Base-by-base conservation (phyloP, 30 jellyfish, hydroid and myxozoan genomes). In the Haliclystus octoradiatus region DNA sequence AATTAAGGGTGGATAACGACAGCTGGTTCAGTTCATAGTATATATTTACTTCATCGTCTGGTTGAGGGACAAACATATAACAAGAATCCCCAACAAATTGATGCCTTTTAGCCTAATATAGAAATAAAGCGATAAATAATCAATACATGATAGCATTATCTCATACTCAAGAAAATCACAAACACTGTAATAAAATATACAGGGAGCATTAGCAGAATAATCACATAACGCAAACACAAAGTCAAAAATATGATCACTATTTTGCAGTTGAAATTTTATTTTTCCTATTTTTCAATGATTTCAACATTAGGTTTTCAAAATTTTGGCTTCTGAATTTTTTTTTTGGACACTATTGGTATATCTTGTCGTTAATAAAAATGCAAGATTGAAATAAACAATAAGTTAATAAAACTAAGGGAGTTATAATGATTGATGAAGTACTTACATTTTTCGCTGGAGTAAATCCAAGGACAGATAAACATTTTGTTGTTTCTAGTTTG, bases 41-140 rank as follows among this genome's bases (percentile, higher is more conserved):
- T 26, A 24, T 28, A 65, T 74, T 12, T 47, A 88, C 97, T 92
- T 80, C 80, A 70, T 88, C 97, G 9, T 78, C 94, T 24, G 97
- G 97, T 46, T 88, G 97, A 14, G 97, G 93, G 3, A 80, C 90
- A 72, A 88, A 77, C 29, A 80, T 49, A 60, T 88, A 89, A 19
- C 73, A 84, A 1, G 88, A 78, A 66, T 79, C 84, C 30, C 94
- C 85, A 61, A 66, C 80, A 62, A 4, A 71, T 25, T 34, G 70
- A 50, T 72, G 60, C 62, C 91, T 77, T 14, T 72, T 71, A 19
- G 79, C 69, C 96, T 86, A 63, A 22, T 49, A 26, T n/a, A n/a
- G n/a, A n/a, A n/a, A n/a, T n/a, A n/a, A n/a, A n/a, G n/a, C n/a
- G n/a, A n/a, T n/a, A n/a, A n/a, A n/a, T n/a, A n/a, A n/a, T n/a